Base-by-base conservation (phyloP, 2,797 vertebrate species). In the Brotogeris chrysoptera region DNA sequence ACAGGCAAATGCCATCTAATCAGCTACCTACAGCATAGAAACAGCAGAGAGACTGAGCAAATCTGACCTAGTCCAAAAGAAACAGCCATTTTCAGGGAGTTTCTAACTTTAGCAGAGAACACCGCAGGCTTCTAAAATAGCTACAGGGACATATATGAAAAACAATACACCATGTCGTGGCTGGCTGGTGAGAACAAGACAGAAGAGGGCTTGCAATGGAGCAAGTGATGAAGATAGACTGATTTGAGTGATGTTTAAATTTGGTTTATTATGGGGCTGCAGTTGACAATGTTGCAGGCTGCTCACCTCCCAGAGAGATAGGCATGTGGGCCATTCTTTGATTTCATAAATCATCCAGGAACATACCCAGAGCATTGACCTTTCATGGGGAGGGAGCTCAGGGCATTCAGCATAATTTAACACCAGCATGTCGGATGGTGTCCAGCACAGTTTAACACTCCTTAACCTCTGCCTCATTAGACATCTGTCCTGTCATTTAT, bases 401-500 rank as follows among this genome's bases (percentile, higher is more conserved):
- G 94, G 96, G 91, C 86, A 96, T 94, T 90, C 91, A 96, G 91
- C 65, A 96, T 97, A 96, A 98, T 98, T 98, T 98, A 97, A 97
- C 77, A 96, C 91, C 81, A 52, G 84, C 91, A 90, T 95, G 94
- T 94, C 88, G 93, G 94, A 97, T 82, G 93, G 91, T 95, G 93
- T 97, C 96, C 96, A 97, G 86, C 91, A 93, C 94, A 97, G 95
- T 97, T 97, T 97, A 97, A 98, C 93, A 97, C 93, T 96, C 94
- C 96, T 97, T 98, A 97, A 97, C 95, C 96, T 96, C 97, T 91
- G 92, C 93, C 94, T 97, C 95, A 96, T 97, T 97, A 97, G 88
- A 96, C 86, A 97, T 94, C 86, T 97, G 89, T 96, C 93, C 94
- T 86, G 78, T 88, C 94, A 96, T 96, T 95, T 97, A 95, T 97